Evolutionary conservation across 1,140 invertebrate genomes (phyloP), one percentile per base, ranked within the genome.

Genomic region (Megalonaias nervosa): DNA sequence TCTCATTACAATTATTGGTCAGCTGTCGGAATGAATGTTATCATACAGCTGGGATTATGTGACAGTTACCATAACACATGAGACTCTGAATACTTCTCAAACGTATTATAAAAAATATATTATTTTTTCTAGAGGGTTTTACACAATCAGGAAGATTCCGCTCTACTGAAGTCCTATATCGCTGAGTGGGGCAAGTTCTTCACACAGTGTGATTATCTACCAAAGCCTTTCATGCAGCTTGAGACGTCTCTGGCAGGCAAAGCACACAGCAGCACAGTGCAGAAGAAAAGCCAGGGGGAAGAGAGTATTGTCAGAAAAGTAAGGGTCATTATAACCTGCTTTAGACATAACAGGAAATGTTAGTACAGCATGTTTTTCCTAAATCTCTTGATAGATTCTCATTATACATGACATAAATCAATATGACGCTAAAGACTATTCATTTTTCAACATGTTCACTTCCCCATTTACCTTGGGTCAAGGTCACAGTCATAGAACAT

Each of bases 141-240:
- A 78, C 94, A 95, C 23, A 96, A 97, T 87, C 93, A 96, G 79
- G 97, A 99, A 88, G 97, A 99, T 86, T 96, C 98, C 89, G 97
- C 97, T 13, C 92, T 99, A 31, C 91, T 99, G 12, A 97, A 97
- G 91, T 96, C 97, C 14, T 99, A 99, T 87, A 99, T 99, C 84
- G 94, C 94, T 14, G 97, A 99, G 91, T 99, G 98, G 98, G 93
- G 96, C 62, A 98, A 98, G 87, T 99, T 99, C 92, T 99, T 99
- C 89, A 97, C 97, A 13, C 97, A 99, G 89, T 99, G 97, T 91
- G 95, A 96, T 90, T 99, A 98, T 92, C 92, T 99, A 83, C 97
- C 98, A 6, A 97, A 97, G 80, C 98, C 98, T 16, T 99, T 99
- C 93, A 94, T 95, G 66, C 97, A 97, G 90, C 92, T 99, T 78